These are phyloP conservation scores for Nymphalis urticae DNA, from an alignment of 2,888 invertebrate genomes.

Conservation along the genomic window DNA sequence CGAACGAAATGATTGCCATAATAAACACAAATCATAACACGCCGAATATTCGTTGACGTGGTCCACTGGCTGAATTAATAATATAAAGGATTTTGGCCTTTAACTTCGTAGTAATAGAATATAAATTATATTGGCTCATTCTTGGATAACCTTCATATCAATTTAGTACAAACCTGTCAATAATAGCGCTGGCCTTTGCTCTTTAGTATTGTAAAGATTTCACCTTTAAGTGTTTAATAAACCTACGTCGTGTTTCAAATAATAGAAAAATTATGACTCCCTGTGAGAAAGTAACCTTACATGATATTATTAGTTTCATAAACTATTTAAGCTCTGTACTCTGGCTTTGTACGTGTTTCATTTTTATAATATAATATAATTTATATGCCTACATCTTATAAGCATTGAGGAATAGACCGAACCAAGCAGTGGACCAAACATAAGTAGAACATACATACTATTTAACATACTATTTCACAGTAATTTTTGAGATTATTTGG, in stretches of 20 bases:
- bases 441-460: no score
- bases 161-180: slow-evolving; percentile 43
- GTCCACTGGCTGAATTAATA: slow-evolving; percentile 10
- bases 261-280: slow-evolving; percentile 31
- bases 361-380: neutral
- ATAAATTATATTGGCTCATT: slow-evolving; percentile 11
- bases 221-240: slow-evolving; percentile 37
- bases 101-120: slow-evolving; percentile 2
- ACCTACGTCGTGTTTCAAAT: slow-evolving; percentile 33
- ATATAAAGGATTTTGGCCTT: slow-evolving; percentile 11
- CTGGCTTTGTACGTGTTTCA: neutral
- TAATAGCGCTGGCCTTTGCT: slow-evolving; percentile 55
- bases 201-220: slow-evolving; percentile 48
- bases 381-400: neutral
- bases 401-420: no score
- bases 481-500: no score
- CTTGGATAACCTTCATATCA: slow-evolving; percentile 25
- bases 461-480: no score
- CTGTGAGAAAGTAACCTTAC: slow-evolving; percentile 27
- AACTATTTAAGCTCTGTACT: neutral
- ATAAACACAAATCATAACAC: slow-evolving; percentile 58
- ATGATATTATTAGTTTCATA: neutral
- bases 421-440: no score
- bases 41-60: slow-evolving; percentile 33
- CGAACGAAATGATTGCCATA: slow-evolving; percentile 63